Evolutionary conservation across 2,113 vertebrate species (phyloP), one percentile per base, ranked within the genome.

Genomic region (pig (Sus scrofa)): DNA sequence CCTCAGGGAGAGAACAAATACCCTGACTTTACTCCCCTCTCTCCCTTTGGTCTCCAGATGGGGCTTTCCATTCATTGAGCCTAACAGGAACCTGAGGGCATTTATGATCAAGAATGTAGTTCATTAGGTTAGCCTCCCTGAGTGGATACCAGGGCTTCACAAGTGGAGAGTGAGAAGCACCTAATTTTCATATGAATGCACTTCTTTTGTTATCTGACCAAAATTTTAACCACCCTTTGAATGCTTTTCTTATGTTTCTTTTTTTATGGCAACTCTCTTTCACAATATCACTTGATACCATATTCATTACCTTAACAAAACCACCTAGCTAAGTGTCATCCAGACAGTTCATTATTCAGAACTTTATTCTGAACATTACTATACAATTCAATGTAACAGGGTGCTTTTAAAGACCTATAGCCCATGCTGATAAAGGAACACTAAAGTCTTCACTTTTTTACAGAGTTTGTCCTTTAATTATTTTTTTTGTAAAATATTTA

Each of bases 401-500:
- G 14, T 88, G 37, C n/a, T 68, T 97, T 94, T 82, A 85, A 89
- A 74, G 58, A 12, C 60, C 37, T 94, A 3, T 65, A 56, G 26
- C 85, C 81, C 81, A 12, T 68, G 34, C 77, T 84, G 24, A 26
- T 90, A 78, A 95, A 88, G 52, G 11, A 92, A 63, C 11, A 68
- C 4, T 70, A 63, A 94, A 65, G 24, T 84, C 37, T 85, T 89
- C 12, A 58, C n/a, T 54, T 82, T 96, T 96, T 44, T 63, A 24
- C 16, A 32, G 54, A 50, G 10, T 89, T 96, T 94, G 63, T n/a
- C 34, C 77, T 78, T 60, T 96, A 91, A 96, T 94, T 97, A 44
- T 83, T 84, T 94, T 96, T n/a, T 91, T 18, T 90, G 94, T 93
- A 93, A 97, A 96, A 78, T 89, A 91, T 75, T 91, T 93, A 95